Base-by-base conservation (phyloP, 2,888 invertebrate species). In the Ormia ochracea region DNA sequence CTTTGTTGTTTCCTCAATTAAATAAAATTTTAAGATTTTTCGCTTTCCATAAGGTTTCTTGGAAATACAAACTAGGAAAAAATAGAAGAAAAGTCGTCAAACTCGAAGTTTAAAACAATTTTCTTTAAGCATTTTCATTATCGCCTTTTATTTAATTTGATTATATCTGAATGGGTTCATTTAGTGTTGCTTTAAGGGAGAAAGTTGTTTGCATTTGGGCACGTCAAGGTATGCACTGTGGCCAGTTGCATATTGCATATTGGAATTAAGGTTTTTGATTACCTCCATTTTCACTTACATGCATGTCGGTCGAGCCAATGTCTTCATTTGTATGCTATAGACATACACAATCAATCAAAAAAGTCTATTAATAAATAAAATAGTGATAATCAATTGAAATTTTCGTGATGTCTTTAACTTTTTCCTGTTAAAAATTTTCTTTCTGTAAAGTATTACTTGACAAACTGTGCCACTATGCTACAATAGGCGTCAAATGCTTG, bases 141-240 rank as follows among this genome's bases (percentile, higher is more conserved):
- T 52, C 12, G 26, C 50, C 21, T 43, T 61, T 21, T 23, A 6
- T 58, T 50, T 36, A 41, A 41, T 19, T 9, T 23, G 28, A 28
- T 26, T 36, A 21, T 6, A 17, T 31, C 17, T 21, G 41, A 50
- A 19, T 50, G 14, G 26, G 9, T 10, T 50, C 17, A 28, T 28
- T 50, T 50, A 28, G 14, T 14, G 12, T 48, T 58, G 14, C 36
- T 26, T 48, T 19, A 17, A 59, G 21, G 19, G 59, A 59, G 70
- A 70, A 70, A 70, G 70, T 70, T 48, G 56, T 4, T 33, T 21
- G n/a, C 26, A 36, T 69, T 48, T 12, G 33, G 33, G 21, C 43
- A 14, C 23, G 54, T 33, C 31, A 28, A 23, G 6, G 12, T 68
- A 3, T 5, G 50, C n/a, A 28, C 12, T 54, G 66, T 21, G 52